Conservation (phyloP, 2,113 vertebrate species). For the Alexandromys fortis region DNA sequence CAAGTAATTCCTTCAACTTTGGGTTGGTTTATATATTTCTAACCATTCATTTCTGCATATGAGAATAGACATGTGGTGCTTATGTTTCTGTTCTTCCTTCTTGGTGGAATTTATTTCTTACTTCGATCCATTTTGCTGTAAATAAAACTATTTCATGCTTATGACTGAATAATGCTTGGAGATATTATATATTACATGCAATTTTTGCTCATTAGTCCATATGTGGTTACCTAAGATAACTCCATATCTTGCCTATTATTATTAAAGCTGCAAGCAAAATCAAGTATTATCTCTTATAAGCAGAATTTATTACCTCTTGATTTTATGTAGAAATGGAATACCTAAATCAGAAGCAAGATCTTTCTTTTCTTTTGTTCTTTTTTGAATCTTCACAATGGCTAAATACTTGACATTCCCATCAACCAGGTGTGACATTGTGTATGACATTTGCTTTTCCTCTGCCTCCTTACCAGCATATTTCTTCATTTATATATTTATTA, state of each 20-base stretch:
- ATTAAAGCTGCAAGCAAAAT: neutral
- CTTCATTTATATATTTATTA: neutral
- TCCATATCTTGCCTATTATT: neutral
- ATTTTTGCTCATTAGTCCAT: neutral
- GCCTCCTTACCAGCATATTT: neutral
- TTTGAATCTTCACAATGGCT: neutral
- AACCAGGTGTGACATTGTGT: neutral
- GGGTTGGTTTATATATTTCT: neutral
- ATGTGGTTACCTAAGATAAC: neutral
- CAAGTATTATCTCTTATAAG: neutral
- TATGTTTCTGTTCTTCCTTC: neutral
- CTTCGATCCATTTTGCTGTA: neutral
- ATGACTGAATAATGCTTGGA: neutral
- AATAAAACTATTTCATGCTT: neutral
- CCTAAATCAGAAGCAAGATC: neutral
- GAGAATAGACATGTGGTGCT: neutral
- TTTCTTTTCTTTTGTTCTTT: neutral
- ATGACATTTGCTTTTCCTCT: neutral
- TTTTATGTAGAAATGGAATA: neutral
- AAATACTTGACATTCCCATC: neutral
- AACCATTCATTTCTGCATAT: neutral
- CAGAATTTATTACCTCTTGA: neutral
- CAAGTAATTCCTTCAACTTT: neutral
- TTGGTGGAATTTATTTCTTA: neutral
- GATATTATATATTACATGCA: neutral